Evolutionary conservation across 2,113 vertebrate species (phyloP).

Genomic region (Anthoscopus minutus): DNA sequence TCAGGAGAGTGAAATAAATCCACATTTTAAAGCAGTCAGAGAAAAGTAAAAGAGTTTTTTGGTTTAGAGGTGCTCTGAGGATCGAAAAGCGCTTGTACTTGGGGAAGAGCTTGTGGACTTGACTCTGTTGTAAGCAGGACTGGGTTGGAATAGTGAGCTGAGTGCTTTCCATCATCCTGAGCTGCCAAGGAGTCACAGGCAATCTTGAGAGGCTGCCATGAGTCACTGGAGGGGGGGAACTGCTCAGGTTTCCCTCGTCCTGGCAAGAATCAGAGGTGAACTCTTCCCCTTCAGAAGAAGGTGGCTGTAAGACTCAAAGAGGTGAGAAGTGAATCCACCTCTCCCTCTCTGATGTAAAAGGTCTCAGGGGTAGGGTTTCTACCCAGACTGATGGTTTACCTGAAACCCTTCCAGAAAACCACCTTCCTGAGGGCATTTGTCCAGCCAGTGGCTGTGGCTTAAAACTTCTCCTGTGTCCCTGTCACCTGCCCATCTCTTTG

Average conservation of each 20-base stretch:
- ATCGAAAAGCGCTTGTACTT: neutral
- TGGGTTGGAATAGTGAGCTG: neutral
- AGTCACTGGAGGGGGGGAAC: neutral
- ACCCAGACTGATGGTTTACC: neutral
- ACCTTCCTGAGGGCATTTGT: neutral
- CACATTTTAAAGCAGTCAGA: neutral
- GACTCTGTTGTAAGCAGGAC: neutral
- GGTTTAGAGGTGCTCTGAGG: neutral
- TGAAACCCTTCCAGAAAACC: neutral
- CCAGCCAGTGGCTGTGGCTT: neutral
- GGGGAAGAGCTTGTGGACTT: neutral
- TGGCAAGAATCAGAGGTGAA: neutral
- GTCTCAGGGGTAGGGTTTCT: neutral
- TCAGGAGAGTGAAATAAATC: neutral
- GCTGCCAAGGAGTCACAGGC: neutral
- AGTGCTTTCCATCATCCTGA: neutral
- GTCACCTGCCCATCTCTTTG: neutral
- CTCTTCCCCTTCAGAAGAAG: neutral
- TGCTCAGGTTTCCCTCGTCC: neutral
- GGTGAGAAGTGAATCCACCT: neutral
- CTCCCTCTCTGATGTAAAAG: neutral
- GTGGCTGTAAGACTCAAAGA: neutral
- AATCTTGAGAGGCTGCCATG: neutral
- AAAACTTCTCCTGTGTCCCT: neutral
- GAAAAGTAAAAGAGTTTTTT: neutral